Evolutionary conservation across 2,888 invertebrate species (phyloP).

Genomic region (Meandrusa payeni): DNA sequence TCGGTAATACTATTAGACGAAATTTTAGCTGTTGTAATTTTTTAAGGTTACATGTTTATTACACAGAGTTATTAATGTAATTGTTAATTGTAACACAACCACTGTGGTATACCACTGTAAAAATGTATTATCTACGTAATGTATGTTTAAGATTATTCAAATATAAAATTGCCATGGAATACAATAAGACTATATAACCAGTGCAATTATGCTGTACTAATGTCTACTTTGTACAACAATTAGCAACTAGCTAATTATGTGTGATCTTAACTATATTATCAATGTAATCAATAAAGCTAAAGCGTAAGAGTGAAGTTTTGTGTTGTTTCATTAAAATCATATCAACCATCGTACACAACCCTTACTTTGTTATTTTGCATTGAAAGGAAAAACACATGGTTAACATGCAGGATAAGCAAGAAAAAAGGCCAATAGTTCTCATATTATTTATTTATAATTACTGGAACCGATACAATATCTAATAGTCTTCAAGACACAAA

Average conservation of each 20-base stretch:
- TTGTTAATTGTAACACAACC: too few relatives aligned
- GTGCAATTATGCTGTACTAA: too few relatives aligned
- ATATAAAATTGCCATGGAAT: too few relatives aligned
- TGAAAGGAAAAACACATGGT: conserved; percentile 45
- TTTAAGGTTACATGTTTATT: too few relatives aligned
- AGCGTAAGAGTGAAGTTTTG: conserved; percentile 4
- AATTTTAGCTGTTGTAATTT: too few relatives aligned
- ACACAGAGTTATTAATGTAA: too few relatives aligned
- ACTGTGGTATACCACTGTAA: too few relatives aligned
- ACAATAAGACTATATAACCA: too few relatives aligned
- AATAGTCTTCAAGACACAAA: conserved; percentile 42
- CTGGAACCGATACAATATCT: conserved; percentile 66
- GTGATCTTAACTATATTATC: not conserved
- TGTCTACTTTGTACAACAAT: conserved; percentile 1
- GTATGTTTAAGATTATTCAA: too few relatives aligned
- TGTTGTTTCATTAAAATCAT: not conserved
- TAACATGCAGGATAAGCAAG: conserved; percentile 73
- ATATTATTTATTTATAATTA: conserved; percentile 72
- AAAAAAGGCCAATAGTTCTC: conserved; percentile 72
- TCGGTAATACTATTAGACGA: too few relatives aligned
- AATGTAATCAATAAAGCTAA: conserved; percentile 16
- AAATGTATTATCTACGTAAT: too few relatives aligned
- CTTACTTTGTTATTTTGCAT: conserved; percentile 24
- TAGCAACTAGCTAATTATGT: conserved; percentile 18
- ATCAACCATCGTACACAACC: conserved; percentile 14